Conservation (phyloP, 2,797 vertebrate species). For the Oreochromis grahami region DNA sequence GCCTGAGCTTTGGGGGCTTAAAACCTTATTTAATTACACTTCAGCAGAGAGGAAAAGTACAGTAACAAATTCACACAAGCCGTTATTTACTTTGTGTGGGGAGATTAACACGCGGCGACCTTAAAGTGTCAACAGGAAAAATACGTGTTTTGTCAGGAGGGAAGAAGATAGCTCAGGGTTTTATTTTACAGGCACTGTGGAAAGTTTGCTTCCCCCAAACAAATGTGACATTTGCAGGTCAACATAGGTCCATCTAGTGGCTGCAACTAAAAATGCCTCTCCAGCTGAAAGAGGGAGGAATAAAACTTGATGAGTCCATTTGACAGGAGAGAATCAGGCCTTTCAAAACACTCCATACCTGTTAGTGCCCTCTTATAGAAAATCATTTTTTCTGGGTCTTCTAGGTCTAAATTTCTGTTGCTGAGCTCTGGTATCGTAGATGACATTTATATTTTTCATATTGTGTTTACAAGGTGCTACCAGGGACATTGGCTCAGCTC, state of each 20-base stretch:
- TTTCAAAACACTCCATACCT: not conserved
- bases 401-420: not conserved
- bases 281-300: not conserved
- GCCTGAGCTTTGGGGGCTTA: slow-evolving; percentile 56
- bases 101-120: not conserved
- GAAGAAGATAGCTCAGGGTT: not conserved
- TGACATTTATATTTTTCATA: slow-evolving; percentile 10
- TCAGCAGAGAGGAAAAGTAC: slow-evolving; percentile 61
- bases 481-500: slow-evolving; percentile 91
- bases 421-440: not conserved
- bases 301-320: not conserved
- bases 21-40: slow-evolving; percentile 73
- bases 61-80: slow-evolving; percentile 31
- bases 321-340: not conserved
- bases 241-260: slow-evolving; percentile 20
- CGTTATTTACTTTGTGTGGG: not conserved
- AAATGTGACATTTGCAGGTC: slow-evolving; percentile 18
- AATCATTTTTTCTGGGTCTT: not conserved
- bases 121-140: slow-evolving; percentile 2
- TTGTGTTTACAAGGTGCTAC: slow-evolving; percentile 84
- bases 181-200: not conserved
- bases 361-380: not conserved
- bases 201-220: slow-evolving; percentile 27
- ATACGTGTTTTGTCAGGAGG: not conserved
- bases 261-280: not conserved